Percentiles rank a stretch among this genome's conserved stretches.
Conservation (phyloP, 2,797 vertebrate genomes). For the Smutsia temminckii region DNA sequence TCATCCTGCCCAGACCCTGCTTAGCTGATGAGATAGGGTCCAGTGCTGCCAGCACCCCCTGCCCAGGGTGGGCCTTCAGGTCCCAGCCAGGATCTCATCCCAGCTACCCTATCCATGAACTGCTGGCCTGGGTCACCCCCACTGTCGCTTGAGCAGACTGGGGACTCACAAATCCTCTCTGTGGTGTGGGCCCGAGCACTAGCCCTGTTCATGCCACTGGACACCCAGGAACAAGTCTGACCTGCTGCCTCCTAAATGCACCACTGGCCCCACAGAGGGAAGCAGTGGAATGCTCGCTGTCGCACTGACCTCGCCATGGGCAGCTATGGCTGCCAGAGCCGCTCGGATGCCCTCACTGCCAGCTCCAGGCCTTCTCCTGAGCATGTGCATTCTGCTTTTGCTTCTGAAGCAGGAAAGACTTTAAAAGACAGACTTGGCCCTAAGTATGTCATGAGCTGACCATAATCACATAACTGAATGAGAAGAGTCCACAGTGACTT, state of each 20-base stretch:
- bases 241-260: too few species aligned
- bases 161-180: neutral
- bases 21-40: neutral
- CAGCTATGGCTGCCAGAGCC: neutral
- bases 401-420: neutral
- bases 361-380: neutral
- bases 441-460: neutral
- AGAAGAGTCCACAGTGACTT: neutral
- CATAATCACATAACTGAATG: neutral
- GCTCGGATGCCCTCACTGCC: neutral
- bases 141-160: neutral
- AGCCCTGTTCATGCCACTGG: neutral
- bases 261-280: too few species aligned
- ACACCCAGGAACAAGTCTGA: too few species aligned
- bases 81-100: neutral
- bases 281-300: accelerated
- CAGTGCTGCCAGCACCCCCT: neutral
- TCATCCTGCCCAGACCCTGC: neutral
- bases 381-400: neutral
- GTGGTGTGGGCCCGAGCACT: neutral
- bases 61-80: too few species aligned
- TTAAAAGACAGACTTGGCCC: neutral
- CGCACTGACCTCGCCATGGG: neutral
- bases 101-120: neutral
- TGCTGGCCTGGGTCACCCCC: neutral